Conservation (phyloP, 2,797 vertebrate genomes). For the Falco cherrug region DNA sequence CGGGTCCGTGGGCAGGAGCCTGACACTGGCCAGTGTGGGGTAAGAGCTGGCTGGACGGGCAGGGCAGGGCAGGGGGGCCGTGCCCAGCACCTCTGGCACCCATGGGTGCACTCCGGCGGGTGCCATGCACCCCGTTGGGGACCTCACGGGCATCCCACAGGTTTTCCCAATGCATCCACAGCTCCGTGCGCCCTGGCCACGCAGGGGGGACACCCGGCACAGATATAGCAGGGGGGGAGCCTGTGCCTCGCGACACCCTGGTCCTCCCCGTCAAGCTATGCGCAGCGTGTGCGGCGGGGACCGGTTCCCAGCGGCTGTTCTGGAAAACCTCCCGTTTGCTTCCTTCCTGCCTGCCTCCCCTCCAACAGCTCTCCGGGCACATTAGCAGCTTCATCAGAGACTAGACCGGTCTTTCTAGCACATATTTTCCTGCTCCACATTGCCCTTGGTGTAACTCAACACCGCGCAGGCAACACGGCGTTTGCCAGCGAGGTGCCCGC, state of each 20-base stretch:
- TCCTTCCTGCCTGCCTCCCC: conserved; percentile 57
- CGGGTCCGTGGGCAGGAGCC: background rate
- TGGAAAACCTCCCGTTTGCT: conserved; percentile 56
- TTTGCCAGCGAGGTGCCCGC: conserved; percentile 47
- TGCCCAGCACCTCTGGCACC: background rate
- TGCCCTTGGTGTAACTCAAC: conserved; percentile 55
- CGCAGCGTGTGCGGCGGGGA: background rate
- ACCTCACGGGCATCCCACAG: background rate
- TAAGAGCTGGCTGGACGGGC: background rate
- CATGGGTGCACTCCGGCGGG: background rate
- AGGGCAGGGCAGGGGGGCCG: no score
- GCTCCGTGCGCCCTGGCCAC: background rate
- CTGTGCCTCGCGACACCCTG: background rate
- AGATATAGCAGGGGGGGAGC: background rate
- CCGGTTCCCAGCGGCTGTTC: conserved; percentile 36
- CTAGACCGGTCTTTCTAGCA: conserved; percentile 51
- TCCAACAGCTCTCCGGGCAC: conserved; percentile 52
- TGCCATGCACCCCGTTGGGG: background rate
- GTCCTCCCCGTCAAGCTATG: background rate
- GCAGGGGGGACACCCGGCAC: rapidly evolving
- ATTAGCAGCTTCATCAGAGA: conserved; percentile 30
- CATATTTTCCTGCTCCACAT: conserved; percentile 34
- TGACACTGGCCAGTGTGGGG: background rate
- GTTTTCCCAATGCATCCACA: background rate
- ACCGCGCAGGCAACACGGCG: background rate